Evolutionary conservation across 2,888 invertebrate species (phyloP).

Genomic region (Panzeria rudis): DNA sequence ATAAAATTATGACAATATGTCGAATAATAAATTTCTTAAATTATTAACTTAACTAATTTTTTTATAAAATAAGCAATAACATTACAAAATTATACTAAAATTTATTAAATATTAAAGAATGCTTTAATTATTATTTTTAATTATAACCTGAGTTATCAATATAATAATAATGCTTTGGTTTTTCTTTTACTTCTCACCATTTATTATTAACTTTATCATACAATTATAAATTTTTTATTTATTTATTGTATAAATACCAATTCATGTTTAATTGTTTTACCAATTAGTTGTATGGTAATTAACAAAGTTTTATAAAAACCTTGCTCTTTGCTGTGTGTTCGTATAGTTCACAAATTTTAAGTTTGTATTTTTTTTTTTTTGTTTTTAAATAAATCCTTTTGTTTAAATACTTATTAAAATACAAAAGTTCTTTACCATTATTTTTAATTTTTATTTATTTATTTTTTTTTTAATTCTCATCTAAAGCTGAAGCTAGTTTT

Average conservation of each 20-base stretch:
- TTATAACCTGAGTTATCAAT: slow-evolving; percentile 72
- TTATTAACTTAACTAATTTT: neutral
- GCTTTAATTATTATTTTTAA: slow-evolving; percentile 49
- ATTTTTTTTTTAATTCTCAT: slow-evolving; percentile 72
- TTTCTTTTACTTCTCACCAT: slow-evolving; percentile 34
- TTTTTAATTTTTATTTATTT: slow-evolving; percentile 9
- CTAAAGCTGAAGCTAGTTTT: slow-evolving; percentile 71
- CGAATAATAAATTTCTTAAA: no score
- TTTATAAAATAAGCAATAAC: slow-evolving; percentile 13
- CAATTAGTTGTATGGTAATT: slow-evolving; percentile 23
- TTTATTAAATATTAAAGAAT: slow-evolving; percentile 11
- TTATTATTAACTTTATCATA: slow-evolving; percentile 50
- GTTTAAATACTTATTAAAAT: slow-evolving; percentile 68
- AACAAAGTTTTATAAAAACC: slow-evolving; percentile 71
- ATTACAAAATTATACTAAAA: slow-evolving; percentile 37
- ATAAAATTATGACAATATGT: no score
- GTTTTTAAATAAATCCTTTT: slow-evolving; percentile 15
- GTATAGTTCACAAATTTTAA: slow-evolving; percentile 22
- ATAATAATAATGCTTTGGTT: slow-evolving; percentile 51
- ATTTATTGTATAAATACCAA: slow-evolving; percentile 37
- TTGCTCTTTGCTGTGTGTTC: slow-evolving; percentile 22
- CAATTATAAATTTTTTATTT: slow-evolving; percentile 51
- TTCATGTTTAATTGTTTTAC: slow-evolving; percentile 12
- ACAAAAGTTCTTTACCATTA: slow-evolving; percentile 54
- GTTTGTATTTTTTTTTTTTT: slow-evolving; percentile 10